Percentiles rank a stretch among this genome's conserved stretches.
Evolutionary conservation across 2,888 invertebrate genomes (phyloP).

Genomic region (Nephrocerus scutellatus): DNA sequence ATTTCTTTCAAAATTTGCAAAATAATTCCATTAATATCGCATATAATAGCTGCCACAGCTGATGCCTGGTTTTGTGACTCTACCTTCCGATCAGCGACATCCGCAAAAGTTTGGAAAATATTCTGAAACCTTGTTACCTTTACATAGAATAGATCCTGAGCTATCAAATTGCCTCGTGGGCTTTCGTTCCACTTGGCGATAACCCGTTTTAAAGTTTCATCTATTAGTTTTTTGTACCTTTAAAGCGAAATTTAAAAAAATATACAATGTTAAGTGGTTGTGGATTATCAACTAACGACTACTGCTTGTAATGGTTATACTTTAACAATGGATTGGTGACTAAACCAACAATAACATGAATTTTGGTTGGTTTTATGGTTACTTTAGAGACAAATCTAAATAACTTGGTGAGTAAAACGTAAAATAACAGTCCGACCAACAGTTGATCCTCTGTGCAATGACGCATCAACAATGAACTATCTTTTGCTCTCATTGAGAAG

Average conservation of each 20-base stretch:
- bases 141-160: slow-evolving; percentile 69
- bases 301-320: too few relatives aligned
- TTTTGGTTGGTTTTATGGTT: too few relatives aligned
- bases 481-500: too few relatives aligned
- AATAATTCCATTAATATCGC: slow-evolving; percentile 55
- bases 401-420: too few relatives aligned
- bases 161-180: slow-evolving; percentile 52
- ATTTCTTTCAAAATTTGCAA: slow-evolving; percentile 60
- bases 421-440: too few relatives aligned
- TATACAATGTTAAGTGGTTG: too few relatives aligned
- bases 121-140: slow-evolving; percentile 61
- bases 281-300: too few relatives aligned
- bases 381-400: too few relatives aligned
- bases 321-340: too few relatives aligned
- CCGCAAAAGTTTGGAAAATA: slow-evolving; percentile 57
- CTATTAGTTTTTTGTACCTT: slow-evolving; percentile 46
- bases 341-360: too few relatives aligned
- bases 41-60: slow-evolving; percentile 52
- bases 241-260: slow-evolving; percentile 6
- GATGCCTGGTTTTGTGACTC: slow-evolving; percentile 54
- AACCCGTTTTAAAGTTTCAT: slow-evolving; percentile 53
- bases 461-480: too few relatives aligned
- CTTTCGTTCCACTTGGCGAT: slow-evolving; percentile 48
- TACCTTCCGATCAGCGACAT: slow-evolving; percentile 55
- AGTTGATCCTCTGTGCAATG: too few relatives aligned